These are phyloP conservation scores for Melanotus villosus DNA, from an alignment of 2,888 invertebrate genomes.

Conservation along the genomic window DNA sequence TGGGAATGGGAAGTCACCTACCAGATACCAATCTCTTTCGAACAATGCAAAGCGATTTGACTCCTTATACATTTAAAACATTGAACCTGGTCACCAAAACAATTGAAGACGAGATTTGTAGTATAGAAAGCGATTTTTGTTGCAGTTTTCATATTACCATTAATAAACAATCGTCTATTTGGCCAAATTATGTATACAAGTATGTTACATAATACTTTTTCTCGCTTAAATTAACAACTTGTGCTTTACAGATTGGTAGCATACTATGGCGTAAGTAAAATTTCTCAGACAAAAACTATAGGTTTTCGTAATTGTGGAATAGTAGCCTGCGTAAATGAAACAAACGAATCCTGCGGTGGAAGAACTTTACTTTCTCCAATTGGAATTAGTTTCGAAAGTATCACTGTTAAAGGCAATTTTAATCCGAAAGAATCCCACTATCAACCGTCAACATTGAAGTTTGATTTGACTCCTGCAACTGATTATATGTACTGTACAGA, in stretches of 20 bases:
- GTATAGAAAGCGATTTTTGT: constrained; percentile 32
- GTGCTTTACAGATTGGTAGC: constrained; percentile 47
- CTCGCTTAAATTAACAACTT: not conserved
- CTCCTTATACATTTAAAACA: constrained; percentile 12
- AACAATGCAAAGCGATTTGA: constrained; percentile 36
- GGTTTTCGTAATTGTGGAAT: constrained; percentile 53
- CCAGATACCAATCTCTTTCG: constrained; percentile 33
- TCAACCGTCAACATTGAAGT: constrained; percentile 51
- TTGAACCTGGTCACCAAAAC: constrained; percentile 33
- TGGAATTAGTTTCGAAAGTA: constrained; percentile 41
- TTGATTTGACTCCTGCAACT: constrained; percentile 48
- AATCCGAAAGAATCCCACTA: constrained; percentile 44
- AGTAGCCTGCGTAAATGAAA: constrained; percentile 48
- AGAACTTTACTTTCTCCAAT: constrained; percentile 19
- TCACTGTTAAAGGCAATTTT: constrained; percentile 44
- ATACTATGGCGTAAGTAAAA: constrained; percentile 49
- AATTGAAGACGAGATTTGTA: constrained; percentile 28
- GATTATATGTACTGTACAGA: constrained; percentile 51
- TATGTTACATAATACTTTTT: not conserved
- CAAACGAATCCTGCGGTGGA: constrained; percentile 48
- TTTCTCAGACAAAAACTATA: constrained; percentile 39
- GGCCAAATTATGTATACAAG: constrained; percentile 36
- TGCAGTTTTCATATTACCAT: constrained; percentile 31
- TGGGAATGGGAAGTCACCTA: constrained; percentile 10
- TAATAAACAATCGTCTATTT: not conserved